Base-by-base conservation (phyloP, 2,888 invertebrate genomes). In the Neoscelio sp. region DNA sequence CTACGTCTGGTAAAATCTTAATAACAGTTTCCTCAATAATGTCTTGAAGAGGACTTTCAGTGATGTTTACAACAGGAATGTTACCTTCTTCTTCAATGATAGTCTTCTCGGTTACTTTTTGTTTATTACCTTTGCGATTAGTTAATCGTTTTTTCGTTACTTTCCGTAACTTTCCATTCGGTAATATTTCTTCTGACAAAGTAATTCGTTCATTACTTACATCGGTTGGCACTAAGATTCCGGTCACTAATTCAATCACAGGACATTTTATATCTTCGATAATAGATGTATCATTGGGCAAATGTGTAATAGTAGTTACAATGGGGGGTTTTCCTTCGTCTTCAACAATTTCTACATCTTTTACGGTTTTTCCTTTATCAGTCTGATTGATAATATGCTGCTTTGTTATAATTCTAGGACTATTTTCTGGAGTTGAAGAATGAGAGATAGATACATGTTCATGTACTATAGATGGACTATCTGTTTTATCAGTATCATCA, bases 71-170 rank as follows among this genome's bases (percentile, higher is more conserved):
- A 30, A 12, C 4, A 12, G 44, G 30, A 17, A 12, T 3, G 8
- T 8, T 13, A 20, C 44, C 13, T 4, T n/a, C 6, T n/a, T 10
- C n/a, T 10, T 15, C 15, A 12, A 5, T 12, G 17, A 12, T 46
- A 10, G 8, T 46, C 18, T 35, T 35, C 10, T 62, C 60, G 5
- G 17, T 12, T n/a, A 62, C 20, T 20, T 62, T 33, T 35, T 62
- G 60, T 35, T 62, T 62, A n/a, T 30, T 46, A 33, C 23, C 46
- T 20, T 20, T 35, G 13, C 60, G 10, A 12, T 1, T 12, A 2
- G 15, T 20, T 13, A n/a, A 8, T 13, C 33, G 13, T 17, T 1
- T 2, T 46, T 30, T 62, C 10, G 5, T 15, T 15, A 42, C n/a
- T 17, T 33, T 20, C 12, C 20, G 17, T 20, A 17, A n/a, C 5